Conservation (phyloP, 2,113 vertebrate species). For the Sturnira hondurensis region DNA sequence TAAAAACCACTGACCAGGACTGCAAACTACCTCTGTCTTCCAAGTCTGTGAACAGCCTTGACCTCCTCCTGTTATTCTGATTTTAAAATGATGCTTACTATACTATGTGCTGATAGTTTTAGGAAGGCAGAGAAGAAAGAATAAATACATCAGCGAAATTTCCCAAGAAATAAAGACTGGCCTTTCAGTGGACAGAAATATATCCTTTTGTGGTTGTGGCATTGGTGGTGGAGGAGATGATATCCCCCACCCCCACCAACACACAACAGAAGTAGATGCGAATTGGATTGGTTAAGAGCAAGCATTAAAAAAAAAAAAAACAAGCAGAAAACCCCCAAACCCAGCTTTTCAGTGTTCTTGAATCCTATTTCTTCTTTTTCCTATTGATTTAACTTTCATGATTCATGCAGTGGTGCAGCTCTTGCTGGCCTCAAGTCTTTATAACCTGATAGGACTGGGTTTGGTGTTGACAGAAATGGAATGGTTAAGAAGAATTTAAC, state of each 20-base stretch:
- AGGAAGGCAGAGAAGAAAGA: neutral
- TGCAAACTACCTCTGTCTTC: conserved; percentile 21
- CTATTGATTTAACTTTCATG: neutral
- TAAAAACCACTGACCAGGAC: conserved; percentile 48
- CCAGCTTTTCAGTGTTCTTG: neutral
- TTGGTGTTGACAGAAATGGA: neutral
- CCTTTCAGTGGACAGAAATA: neutral
- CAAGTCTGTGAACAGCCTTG: conserved; percentile 10
- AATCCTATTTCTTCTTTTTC: neutral
- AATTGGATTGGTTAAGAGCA: neutral
- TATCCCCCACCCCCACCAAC: rapidly evolving
- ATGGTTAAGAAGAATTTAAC: neutral
- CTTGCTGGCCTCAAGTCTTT: neutral
- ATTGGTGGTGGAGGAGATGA: neutral
- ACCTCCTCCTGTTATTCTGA: neutral
- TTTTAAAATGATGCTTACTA: conserved; percentile 42
- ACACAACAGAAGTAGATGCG: neutral
- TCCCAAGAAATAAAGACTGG: neutral
- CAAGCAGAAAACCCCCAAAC: neutral
- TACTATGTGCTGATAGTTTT: neutral
- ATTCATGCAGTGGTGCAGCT: rapidly evolving
- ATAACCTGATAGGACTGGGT: neutral
- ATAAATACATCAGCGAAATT: neutral
- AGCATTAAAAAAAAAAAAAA: neutral
- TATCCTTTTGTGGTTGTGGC: too few relatives aligned